Evolutionary conservation across 2,113 vertebrate species (phyloP), one percentile per base, ranked within the genome.

Genomic region (Gnathonemus echidnorhynchus): DNA sequence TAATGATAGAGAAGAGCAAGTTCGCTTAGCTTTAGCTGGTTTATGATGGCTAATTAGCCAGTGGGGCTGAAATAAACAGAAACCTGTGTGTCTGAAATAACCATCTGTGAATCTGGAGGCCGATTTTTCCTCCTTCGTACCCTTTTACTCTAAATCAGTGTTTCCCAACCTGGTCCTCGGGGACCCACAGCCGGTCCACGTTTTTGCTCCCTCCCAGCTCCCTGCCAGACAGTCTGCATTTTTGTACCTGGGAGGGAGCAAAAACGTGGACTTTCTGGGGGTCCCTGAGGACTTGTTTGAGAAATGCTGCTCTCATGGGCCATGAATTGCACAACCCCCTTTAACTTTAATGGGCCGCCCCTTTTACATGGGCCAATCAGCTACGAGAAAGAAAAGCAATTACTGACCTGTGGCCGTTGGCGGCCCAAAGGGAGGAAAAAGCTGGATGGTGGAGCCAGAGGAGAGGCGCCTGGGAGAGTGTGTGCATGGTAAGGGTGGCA

Each of bases 301-400:
- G 24, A 66, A 66, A 66, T 66, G 58, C 9, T 27, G 9, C 58
- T 66, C 58, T 27, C 58, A 6, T 15, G 15, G 70, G 31, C 70
- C 5, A 39, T 19, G 5, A 39, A 77, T 19, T 77, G 35, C 35
- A 42, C 74, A 35, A 35, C 13, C 13, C 15, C 5, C 15, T 10
- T 31, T 8, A 77, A 42, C 31, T 42, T 19, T 7, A 42, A 17
- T 42, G 35, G 74, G 5, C 1, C 13, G 0, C 42, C 70, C 42
- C 70, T 80, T 88, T 91, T 62, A 77, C 58, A 27, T 89, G 27
- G 11, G 13, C 42, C 83, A 62, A 83, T 89, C 88, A 89, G 49
- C 83, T 19, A 27, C 3, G 39, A 35, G 53, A n/a, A 35, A 58
- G 62, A 83, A 74, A 86, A 88, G 48, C 88, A 74, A 89, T 87